Evolutionary conservation across 2,888 invertebrate species (phyloP), one percentile per base, ranked within the genome.

Genomic region (Andrena flavipes): DNA sequence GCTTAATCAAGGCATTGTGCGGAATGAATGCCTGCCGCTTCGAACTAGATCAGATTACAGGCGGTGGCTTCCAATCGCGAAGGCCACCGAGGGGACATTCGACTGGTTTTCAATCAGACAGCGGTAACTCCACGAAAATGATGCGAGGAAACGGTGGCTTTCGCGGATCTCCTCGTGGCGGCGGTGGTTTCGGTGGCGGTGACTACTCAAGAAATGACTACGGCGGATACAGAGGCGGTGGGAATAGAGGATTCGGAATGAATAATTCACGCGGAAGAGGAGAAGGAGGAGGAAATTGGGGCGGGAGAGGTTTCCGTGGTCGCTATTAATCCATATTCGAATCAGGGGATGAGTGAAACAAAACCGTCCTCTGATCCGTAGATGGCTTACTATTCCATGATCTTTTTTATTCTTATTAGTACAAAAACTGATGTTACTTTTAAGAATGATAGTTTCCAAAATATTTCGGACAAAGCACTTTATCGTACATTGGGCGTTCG

Each of bases 1-100:
- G 95, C 42, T 95, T 97, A 5, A 95, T 99, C 0, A 96, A 96
- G 89, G 95, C 96, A 26, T 94, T 99, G 0, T 98, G 98, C 91
- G 95, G 96, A 48, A 95, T 97, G 91, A 96, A 97, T 84, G 97
- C 98, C 0, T 97, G 98, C 0, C 97, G 97, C 90, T 96, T 95
- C 91, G 95, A 95, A 74, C 95, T 97, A 86, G 94, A 96, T 23
- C 95, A 94, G 20, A 94, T 95, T 2, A 95, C 95, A 0, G 92
- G 94, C 1, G 95, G 95, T 84, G 93, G 95, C 69, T 94, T 95
- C 0, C 95, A 95, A 7, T 95, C 95, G 0, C 94, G 95, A 51
- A 94, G 96, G 81, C 95, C 95, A 2, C 95, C 95, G 1, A 91
- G 95, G 74, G 95, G 94, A 10, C 94, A 95, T 81, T 84, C 88